Evolutionary conservation across 2,888 invertebrate species (phyloP), one percentile per base, ranked within the genome.

Genomic region (Eucera pruinosa): DNA sequence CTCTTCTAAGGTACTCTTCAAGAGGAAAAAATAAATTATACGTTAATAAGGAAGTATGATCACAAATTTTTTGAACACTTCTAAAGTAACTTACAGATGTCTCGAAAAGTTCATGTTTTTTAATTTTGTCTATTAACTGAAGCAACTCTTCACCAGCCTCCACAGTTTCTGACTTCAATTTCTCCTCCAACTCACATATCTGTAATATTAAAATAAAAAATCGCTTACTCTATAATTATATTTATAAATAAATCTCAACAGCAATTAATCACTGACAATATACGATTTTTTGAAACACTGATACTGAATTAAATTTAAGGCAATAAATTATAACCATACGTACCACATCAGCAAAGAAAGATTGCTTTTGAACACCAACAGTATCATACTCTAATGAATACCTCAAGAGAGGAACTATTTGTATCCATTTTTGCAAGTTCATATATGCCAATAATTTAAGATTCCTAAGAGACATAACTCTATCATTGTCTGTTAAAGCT

Each of bases 401-500:
- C 85, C 94, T 94, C 15, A 96, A 88, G 15, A 95, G 89, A 0
- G 94, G 93, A 30, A 96, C 84, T 1, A 95, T 93, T 86, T 96
- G 96, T 43, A 96, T 95, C 0, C 94, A 90, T 74, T 96, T 92
- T 0, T 95, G 94, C 82, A 96, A 86, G 2, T 94, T 93, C 13
- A 94, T 92, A 52, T 95, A 93, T 5, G 94, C 94, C n/a, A 93
- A 92, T 86, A 95, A 94, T 93, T 95, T 96, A 11, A 96, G 91
- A 93, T 96, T 96, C 84, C 96, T 94, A 11, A 96, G 89, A 4
- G 95, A 95, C 5, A 96, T 94, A 87, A 96, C 96, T 84, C 94
- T 94, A 65, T 93, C 93, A 79, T 94, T 94, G 82, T 92, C 90
- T 1, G 92, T 0, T 0, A 92, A 2, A 92, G 89, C 4, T 61